Evolutionary conservation across 2,113 vertebrate species (phyloP).

Genomic region (Corythoichthys haematopterus): DNA sequence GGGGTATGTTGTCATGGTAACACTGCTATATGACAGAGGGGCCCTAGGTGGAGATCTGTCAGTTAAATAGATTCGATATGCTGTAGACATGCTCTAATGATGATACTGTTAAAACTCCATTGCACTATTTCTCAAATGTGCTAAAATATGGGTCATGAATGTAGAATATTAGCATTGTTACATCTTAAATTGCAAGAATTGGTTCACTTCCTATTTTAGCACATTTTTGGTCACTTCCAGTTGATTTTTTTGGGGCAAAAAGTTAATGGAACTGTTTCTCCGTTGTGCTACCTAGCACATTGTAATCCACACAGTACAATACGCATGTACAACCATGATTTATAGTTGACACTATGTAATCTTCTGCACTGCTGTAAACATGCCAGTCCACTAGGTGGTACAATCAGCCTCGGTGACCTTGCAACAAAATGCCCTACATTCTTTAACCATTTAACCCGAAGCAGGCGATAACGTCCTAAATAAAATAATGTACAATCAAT

Average conservation of each 20-base stretch:
- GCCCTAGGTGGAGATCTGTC: slow-evolving; percentile 79
- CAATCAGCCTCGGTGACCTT: background rate
- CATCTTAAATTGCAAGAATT: background rate
- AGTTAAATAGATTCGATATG: slow-evolving; percentile 69
- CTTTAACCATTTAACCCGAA: background rate
- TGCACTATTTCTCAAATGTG: background rate
- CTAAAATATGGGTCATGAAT: background rate
- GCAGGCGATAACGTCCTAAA: background rate
- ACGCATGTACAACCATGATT: background rate
- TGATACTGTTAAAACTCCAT: slow-evolving; percentile 7
- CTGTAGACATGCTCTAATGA: slow-evolving; percentile 42
- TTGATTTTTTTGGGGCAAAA: too few relatives aligned
- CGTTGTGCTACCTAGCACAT: too few relatives aligned
- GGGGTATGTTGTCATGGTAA: slow-evolving; percentile 78
- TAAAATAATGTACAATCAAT: background rate
- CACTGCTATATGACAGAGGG: slow-evolving; percentile 83
- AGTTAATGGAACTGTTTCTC: too few relatives aligned
- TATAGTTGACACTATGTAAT: background rate
- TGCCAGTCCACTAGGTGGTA: background rate
- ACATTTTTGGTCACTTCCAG: too few relatives aligned
- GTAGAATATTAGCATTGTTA: background rate
- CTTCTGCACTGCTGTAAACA: background rate
- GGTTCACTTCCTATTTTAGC: too few relatives aligned
- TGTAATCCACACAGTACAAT: too few relatives aligned
- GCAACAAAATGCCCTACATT: background rate